Percentiles rank a stretch among this genome's conserved stretches.
phyloP scores from a whole-genome alignment of 23 tunicate species.

The Trididemnum clinides region DNA sequence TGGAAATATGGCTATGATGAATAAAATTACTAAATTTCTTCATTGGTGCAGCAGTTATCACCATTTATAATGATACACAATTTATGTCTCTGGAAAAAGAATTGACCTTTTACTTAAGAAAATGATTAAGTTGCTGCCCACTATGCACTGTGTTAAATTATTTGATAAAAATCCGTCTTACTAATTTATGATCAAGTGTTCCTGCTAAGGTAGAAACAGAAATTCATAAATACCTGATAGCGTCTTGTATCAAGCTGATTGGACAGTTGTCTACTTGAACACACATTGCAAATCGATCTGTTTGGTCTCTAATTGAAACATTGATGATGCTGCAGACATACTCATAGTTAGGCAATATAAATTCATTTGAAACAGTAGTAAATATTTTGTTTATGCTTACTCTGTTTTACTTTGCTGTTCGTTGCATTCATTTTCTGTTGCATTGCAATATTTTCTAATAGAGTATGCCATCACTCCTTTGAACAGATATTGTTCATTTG shows the following conservation, averaged over 20 bases:
- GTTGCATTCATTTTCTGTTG: background rate
- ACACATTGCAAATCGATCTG: slow-evolving; percentile 53
- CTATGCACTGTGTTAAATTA: too few species aligned
- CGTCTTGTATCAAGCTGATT: background rate
- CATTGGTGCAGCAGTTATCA: too few species aligned
- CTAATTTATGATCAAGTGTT: too few species aligned
- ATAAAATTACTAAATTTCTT: too few species aligned
- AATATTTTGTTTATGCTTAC: background rate
- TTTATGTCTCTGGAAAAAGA: too few species aligned
- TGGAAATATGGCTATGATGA: too few species aligned
- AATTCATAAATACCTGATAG: slow-evolving; percentile 67
- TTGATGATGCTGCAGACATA: slow-evolving; percentile 33
- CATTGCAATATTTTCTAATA: slow-evolving; percentile 62
- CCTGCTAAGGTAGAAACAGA: too few species aligned
- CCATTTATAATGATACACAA: too few species aligned
- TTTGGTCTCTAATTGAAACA: slow-evolving; percentile 23
- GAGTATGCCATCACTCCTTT: slow-evolving; percentile 72
- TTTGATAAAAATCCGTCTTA: too few species aligned
- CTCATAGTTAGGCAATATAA: background rate
- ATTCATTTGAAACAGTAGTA: background rate
- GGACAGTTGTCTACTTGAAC: slow-evolving; percentile 31
- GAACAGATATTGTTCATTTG: slow-evolving; percentile 57
- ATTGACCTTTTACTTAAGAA: too few species aligned
- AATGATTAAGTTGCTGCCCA: too few species aligned
- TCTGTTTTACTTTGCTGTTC: background rate